A percentile compares a stretch with the other conserved stretches of the same genome.
These are phyloP conservation scores for Meteorus cinctellus DNA, from an alignment of 2,888 invertebrate species.

Conservation along the genomic window DNA sequence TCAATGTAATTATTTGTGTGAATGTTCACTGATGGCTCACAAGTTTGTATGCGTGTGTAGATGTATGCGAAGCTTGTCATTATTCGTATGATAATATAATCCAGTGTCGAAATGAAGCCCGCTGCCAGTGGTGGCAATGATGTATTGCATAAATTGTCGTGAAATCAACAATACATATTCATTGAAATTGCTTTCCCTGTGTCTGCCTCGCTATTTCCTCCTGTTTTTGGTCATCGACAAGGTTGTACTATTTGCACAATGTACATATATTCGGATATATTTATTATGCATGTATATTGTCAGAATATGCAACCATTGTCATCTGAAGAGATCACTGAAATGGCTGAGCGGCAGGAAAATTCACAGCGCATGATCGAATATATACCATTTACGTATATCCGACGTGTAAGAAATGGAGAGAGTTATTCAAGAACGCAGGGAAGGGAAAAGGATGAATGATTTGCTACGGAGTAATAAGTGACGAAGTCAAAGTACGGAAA, in stretches of 20 bases:
- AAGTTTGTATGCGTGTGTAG: constrained; percentile 26
- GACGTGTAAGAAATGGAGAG: not conserved
- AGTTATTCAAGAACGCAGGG: not conserved
- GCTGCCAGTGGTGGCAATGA: constrained; percentile 35
- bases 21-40: constrained; percentile 63
- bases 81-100: constrained; percentile 54
- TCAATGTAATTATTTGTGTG: constrained; percentile 67
- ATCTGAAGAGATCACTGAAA: not conserved
- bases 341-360: not conserved
- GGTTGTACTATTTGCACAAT: not conserved
- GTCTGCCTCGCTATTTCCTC: not conserved
- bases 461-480: not conserved
- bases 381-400: not conserved
- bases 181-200: constrained; percentile 45
- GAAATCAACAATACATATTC: constrained; percentile 67
- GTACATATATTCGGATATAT: not conserved
- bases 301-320: not conserved
- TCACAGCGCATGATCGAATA: not conserved
- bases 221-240: not conserved
- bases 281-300: not conserved
- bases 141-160: constrained; percentile 62
- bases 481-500: constrained; percentile 8
- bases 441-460: not conserved
- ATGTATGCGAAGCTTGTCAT: constrained; percentile 53
- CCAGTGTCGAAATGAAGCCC: constrained; percentile 63